Base-by-base conservation (phyloP, 1,140 invertebrate species). In the Mamestra configurata region DNA sequence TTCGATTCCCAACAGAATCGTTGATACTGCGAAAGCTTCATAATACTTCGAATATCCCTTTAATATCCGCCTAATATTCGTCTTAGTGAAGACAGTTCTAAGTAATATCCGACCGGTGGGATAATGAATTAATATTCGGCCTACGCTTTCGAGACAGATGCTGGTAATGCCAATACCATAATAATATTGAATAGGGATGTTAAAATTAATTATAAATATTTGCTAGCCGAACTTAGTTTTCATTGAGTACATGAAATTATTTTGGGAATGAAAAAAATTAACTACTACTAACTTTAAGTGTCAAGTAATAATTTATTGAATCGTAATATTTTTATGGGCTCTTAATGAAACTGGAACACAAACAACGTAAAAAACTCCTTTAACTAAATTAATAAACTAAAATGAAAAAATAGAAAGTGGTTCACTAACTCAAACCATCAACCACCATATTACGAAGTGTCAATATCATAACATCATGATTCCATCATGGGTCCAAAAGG, bases 31-130 rank as follows among this genome's bases (percentile, higher is more conserved):
- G 22, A 24, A 57, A 57, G 53, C 22, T 13, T 27, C 31, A 20
- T 43, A 43, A 13, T 68, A 68, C 15, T 51, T 13, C 18, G 15
- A 71, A 71, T 71, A 71, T 53, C 68, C 46, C 24, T 46, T 18
- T 71, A 71, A 70, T 70, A 70, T 49, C 40, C 40, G 43, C 4
- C 1, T 40, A 31, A 70, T 53, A 71, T 51, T 71, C 68, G 46
- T 71, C 46, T 71, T 35, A 70, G 66, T 70, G n/a, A 15, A 70
- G 18, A 49, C 66, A 70, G 40, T 24, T 7, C 13, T 51, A 53
- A 68, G 24, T 71, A 46, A 53, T 53, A 31, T 20, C 49, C n/a
- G 8, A 20, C n/a, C 27, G 22, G 15, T 10, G n/a, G n/a, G 15
- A 37, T 37, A 37, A 35, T 70, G 20, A 71, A 53, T 71, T 71